These are phyloP conservation scores for Drosophila peninsularis DNA, from an alignment of 2,888 invertebrate species.

Conservation along the genomic window DNA sequence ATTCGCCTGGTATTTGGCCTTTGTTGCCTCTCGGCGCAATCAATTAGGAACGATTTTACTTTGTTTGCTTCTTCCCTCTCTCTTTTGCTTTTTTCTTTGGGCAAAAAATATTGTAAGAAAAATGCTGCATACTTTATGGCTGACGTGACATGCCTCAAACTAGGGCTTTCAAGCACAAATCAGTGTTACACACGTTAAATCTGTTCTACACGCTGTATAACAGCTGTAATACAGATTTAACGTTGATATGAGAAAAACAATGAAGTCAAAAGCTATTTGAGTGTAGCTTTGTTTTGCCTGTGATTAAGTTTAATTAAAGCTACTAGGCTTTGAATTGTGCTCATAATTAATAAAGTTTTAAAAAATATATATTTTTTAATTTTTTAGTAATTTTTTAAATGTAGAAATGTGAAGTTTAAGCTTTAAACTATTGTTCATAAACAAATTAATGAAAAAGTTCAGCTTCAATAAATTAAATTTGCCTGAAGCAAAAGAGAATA, in stretches of 20 bases:
- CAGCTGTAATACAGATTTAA: not conserved
- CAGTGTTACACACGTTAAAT: not conserved
- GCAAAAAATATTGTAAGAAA: conserved; percentile 26
- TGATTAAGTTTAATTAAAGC: not conserved
- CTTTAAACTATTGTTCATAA: no score
- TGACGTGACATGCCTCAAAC: conserved; percentile 1
- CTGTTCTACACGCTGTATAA: not conserved
- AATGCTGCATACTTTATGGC: conserved; percentile 42
- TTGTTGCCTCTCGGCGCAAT: conserved; percentile 46
- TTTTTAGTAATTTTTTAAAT: no score
- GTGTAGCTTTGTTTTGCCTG: not conserved
- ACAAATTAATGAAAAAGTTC: no score
- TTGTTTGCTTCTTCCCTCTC: conserved; percentile 18
- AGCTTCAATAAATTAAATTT: no score
- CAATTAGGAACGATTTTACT: conserved; percentile 56
- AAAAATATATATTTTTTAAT: no score
- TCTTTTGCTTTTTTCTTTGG: conserved; percentile 7
- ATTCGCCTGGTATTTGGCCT: conserved; percentile 11
- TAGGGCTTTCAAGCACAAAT: not conserved
- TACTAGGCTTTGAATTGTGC: no score
- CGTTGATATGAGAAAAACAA: not conserved
- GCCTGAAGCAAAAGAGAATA: no score
- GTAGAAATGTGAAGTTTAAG: no score
- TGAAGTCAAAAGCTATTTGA: no score
- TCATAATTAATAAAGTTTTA: no score